Conservation (phyloP, 2,113 vertebrate genomes). For the Accipiter virgatus region DNA sequence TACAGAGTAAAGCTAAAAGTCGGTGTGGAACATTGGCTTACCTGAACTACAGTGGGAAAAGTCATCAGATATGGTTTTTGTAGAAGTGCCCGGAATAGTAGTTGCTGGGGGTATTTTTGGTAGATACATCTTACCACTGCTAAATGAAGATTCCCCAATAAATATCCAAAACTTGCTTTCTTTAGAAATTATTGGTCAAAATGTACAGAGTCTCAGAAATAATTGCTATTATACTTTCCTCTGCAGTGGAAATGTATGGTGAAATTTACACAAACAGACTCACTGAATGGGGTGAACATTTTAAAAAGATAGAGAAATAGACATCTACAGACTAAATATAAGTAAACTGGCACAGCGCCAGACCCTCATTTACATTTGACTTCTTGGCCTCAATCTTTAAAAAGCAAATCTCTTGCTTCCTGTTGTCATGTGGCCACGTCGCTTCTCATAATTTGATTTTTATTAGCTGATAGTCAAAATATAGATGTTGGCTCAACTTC, state of each 20-base stretch:
- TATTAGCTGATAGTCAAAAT: background rate
- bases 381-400: background rate
- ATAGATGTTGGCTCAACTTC: background rate
- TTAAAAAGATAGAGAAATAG: background rate
- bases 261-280: background rate
- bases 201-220: background rate
- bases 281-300: background rate
- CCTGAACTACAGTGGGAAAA: background rate
- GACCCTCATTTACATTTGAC: background rate
- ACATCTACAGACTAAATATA: background rate
- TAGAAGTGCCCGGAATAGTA: background rate
- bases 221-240: background rate
- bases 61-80: background rate
- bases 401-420: background rate
- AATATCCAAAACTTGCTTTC: background rate
- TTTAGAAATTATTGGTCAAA: background rate
- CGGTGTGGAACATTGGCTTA: background rate
- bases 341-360: background rate
- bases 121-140: background rate
- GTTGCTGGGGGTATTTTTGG: background rate
- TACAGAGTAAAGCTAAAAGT: background rate
- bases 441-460: background rate
- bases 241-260: background rate
- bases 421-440: background rate
- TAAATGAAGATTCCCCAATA: background rate